Evolutionary conservation across 2,888 invertebrate species (phyloP).

Genomic region (Metellina segmentata): DNA sequence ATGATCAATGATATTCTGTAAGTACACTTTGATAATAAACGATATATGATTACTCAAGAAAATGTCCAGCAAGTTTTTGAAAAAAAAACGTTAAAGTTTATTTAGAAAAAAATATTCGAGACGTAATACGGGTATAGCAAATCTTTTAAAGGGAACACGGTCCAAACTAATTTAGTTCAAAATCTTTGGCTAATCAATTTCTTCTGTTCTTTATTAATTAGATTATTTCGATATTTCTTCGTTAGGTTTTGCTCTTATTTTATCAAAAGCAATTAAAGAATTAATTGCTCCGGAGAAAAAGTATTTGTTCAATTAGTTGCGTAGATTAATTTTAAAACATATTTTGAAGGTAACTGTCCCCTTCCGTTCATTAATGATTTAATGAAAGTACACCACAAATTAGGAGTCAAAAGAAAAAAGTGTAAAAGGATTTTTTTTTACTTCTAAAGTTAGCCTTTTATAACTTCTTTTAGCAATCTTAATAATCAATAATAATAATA

Average conservation of each 20-base stretch:
- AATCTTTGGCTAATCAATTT: conserved; percentile 50
- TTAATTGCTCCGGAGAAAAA: conserved; percentile 23
- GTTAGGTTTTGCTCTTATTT: neutral
- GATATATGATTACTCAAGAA: too few relatives aligned
- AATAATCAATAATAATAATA: too few relatives aligned
- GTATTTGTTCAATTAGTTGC: conserved; percentile 30
- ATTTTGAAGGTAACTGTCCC: conserved; percentile 16
- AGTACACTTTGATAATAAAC: too few relatives aligned
- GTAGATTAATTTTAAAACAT: conserved; percentile 47
- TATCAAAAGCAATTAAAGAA: conserved; percentile 52
- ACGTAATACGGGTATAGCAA: neutral
- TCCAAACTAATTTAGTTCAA: conserved; percentile 34
- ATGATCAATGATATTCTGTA: too few relatives aligned
- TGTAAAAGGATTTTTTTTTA: conserved; percentile 9
- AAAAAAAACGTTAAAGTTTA: too few relatives aligned
- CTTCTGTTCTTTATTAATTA: conserved; percentile 45
- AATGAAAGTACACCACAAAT: neutral
- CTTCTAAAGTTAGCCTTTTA: neutral
- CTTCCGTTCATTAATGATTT: conserved; percentile 14
- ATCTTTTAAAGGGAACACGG: neutral
- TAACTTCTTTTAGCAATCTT: too few relatives aligned
- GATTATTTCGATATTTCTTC: neutral
- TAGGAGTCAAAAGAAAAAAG: neutral
- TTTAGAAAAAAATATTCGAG: neutral
- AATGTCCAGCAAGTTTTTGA: too few relatives aligned